Evolutionary conservation across 2,113 vertebrate species (phyloP).

Genomic region (Muscicapa adusta): DNA sequence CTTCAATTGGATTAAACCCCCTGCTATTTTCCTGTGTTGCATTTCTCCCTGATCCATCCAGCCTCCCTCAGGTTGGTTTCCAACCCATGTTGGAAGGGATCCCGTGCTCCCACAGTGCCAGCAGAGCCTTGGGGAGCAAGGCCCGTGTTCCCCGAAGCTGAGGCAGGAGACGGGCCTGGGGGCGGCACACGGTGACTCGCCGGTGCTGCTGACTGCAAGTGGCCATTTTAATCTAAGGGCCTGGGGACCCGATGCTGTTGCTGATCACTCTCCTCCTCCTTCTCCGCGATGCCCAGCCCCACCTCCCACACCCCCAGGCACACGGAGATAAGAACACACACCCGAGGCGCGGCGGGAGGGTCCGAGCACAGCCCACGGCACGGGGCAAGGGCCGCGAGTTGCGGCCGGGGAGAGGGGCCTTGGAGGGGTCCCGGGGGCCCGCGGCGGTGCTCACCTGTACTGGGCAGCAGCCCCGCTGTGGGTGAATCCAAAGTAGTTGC

Average conservation of each 20-base stretch:
- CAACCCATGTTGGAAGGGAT: background rate
- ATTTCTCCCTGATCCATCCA: background rate
- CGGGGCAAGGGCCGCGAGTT: background rate
- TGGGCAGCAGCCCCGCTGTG: constrained; percentile 92
- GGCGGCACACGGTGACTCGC: background rate
- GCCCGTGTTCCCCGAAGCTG: background rate
- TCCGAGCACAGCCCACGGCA: background rate
- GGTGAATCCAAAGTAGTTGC: constrained; percentile 99
- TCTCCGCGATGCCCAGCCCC: background rate
- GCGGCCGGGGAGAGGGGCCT: background rate
- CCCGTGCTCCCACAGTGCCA: background rate
- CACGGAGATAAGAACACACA: background rate
- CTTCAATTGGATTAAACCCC: background rate
- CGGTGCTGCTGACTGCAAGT: background rate
- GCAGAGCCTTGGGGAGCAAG: background rate
- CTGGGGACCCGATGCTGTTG: background rate
- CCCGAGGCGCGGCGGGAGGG: background rate
- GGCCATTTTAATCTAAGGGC: constrained; percentile 68
- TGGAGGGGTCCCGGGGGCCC: background rate
- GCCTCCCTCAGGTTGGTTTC: fast-evolving
- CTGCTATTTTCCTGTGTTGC: background rate
- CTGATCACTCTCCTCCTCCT: background rate
- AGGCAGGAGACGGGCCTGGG: background rate
- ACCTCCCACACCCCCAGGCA: background rate
- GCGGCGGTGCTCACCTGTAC: constrained; percentile 84